Evolutionary conservation across 1,140 invertebrate species (phyloP).

Genomic region (Hyphantria cunea): DNA sequence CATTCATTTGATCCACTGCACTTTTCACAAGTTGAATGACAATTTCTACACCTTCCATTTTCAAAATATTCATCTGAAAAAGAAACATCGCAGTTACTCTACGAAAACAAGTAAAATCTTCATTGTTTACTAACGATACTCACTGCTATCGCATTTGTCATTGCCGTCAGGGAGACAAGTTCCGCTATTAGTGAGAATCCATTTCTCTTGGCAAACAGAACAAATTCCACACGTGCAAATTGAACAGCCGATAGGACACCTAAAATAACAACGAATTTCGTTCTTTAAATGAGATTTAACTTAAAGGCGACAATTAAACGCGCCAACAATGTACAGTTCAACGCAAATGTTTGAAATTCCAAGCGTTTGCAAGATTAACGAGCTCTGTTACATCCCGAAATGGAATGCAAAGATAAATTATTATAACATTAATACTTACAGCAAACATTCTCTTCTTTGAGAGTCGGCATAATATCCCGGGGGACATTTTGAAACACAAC

Average conservation of each 20-base stretch:
- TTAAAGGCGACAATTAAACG: conserved; percentile 27
- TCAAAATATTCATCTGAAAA: conserved; percentile 87
- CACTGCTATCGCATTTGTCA: conserved; percentile 84
- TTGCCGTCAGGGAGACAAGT: conserved; percentile 86
- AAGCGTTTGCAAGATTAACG: conserved; percentile 25
- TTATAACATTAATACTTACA: conserved; percentile 56
- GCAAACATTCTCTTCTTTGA: conserved; percentile 87
- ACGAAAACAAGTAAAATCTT: conserved; percentile 33
- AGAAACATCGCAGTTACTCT: conserved; percentile 39
- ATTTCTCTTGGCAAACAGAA: conserved; percentile 86
- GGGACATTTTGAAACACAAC: conserved; percentile 85
- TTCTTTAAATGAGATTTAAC: conserved; percentile 22
- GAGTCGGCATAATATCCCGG: conserved; percentile 87
- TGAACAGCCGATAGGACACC: conserved; percentile 88
- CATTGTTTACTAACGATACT: conserved; percentile 53
- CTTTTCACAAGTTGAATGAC: conserved; percentile 88
- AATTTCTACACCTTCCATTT: conserved; percentile 86
- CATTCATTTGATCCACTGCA: conserved; percentile 88
- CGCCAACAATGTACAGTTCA: conserved; percentile 14
- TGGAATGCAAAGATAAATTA: conserved; percentile 32
- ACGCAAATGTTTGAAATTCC: conserved; percentile 18
- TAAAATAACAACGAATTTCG: conserved; percentile 50
- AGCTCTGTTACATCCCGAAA: conserved; percentile 20
- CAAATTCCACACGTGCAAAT: conserved; percentile 86
- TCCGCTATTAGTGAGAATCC: conserved; percentile 86